phyloP scores from a whole-genome alignment of 1,140 invertebrate species.

The Pseudoatta argentina region DNA sequence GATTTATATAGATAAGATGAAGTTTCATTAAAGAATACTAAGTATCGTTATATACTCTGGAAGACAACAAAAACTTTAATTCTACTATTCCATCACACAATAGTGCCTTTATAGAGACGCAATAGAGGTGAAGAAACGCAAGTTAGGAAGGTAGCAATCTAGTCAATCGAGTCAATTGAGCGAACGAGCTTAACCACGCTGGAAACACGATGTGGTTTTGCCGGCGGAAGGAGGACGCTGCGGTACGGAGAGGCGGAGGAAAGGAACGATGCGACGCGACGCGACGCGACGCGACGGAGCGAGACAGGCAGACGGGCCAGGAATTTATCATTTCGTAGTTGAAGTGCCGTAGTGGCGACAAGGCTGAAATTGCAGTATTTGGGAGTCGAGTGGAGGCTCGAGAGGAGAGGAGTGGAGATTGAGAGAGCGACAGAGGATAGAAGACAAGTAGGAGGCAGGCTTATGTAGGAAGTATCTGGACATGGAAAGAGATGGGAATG shows the following conservation, averaged over 20 bases:
- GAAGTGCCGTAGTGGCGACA: conserved; percentile 78
- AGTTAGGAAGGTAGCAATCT: conserved; percentile 54
- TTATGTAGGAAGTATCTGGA: conserved; percentile 29
- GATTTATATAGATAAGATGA: not conserved
- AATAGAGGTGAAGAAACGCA: conserved; percentile 58
- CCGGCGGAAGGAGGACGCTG: conserved; percentile 35
- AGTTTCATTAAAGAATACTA: not conserved
- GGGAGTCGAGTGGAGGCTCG: conserved; percentile 76
- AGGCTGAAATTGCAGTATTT: conserved; percentile 82
- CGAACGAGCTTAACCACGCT: conserved; percentile 61
- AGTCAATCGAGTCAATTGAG: conserved; percentile 69
- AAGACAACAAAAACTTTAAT: conserved; percentile 10
- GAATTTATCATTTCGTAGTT: conserved; percentile 81
- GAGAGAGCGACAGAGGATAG: conserved; percentile 68
- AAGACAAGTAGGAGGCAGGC: conserved; percentile 33
- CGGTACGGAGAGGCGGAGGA: not conserved
- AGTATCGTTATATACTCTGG: not conserved
- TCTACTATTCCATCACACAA: conserved; percentile 12
- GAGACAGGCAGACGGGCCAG: conserved; percentile 63
- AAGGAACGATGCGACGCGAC: not conserved
- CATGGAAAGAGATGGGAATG: conserved; percentile 34
- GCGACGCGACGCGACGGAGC: not conserved
- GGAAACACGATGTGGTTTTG: conserved; percentile 63
- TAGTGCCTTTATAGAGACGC: conserved; percentile 20
- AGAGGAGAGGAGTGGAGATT: conserved; percentile 75